phyloP scores from a whole-genome alignment of 2,888 invertebrate genomes.

The Amphipoea lucens region DNA sequence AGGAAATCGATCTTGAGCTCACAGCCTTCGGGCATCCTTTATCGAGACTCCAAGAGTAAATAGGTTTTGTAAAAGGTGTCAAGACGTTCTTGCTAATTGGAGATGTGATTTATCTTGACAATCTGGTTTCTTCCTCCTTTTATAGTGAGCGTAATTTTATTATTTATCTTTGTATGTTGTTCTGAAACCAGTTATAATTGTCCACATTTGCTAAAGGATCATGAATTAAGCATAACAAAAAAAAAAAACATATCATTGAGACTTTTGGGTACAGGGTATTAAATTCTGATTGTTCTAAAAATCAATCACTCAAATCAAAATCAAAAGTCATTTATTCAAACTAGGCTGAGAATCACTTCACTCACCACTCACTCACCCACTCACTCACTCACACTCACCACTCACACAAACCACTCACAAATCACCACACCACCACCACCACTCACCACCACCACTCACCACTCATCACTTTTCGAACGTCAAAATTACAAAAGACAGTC shows the following conservation, averaged over 20 bases:
- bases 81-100: slow-evolving; percentile 11
- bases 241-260: background rate
- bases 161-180: background rate
- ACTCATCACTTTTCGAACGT: too few relatives aligned
- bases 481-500: too few relatives aligned
- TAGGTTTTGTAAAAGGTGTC: background rate
- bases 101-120: background rate
- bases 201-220: background rate
- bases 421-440: too few relatives aligned
- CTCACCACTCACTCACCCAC: too few relatives aligned
- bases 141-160: background rate
- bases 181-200: background rate
- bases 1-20: slow-evolving; percentile 45
- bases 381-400: too few relatives aligned
- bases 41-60: slow-evolving; percentile 5
- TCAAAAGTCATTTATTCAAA: too few relatives aligned
- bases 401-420: too few relatives aligned
- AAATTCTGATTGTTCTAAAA: background rate
- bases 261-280: background rate
- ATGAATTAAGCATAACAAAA: background rate
- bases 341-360: too few relatives aligned
- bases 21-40: slow-evolving; percentile 30
- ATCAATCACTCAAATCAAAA: too few relatives aligned
- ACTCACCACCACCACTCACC: too few relatives aligned
- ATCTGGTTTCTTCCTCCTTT: background rate